Conservation (phyloP, 2,888 invertebrate genomes). For the Thelaira solivaga region DNA sequence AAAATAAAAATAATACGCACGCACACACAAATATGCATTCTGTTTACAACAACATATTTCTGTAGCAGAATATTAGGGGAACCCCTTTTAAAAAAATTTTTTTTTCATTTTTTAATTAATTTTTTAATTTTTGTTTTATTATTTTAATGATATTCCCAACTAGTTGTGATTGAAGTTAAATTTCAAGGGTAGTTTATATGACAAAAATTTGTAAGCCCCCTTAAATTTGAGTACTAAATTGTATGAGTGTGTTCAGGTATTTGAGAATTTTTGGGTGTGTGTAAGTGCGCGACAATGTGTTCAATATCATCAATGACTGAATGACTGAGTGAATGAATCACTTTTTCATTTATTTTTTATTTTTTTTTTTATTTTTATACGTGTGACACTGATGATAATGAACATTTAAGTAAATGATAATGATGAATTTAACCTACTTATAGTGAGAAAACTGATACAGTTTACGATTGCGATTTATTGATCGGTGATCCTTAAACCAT, state of each 20-base stretch:
- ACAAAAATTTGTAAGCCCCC: constrained; percentile 3
- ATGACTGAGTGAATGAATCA: constrained; percentile 45
- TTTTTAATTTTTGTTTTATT: background rate
- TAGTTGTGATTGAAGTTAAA: background rate
- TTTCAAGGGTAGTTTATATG: constrained; percentile 22
- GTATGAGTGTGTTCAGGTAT: background rate
- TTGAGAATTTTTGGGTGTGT: background rate
- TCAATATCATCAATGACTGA: constrained; percentile 50
- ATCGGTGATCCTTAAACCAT: constrained; percentile 87
- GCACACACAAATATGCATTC: background rate
- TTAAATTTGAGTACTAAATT: background rate
- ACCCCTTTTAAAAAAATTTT: background rate
- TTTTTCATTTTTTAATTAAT: background rate
- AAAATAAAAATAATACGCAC: background rate
- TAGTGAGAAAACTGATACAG: constrained; percentile 76
- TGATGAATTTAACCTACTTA: constrained; percentile 71
- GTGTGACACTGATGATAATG: constrained; percentile 27
- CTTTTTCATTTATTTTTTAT: constrained; percentile 1
- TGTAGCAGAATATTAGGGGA: constrained; percentile 20
- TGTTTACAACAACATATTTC: background rate
- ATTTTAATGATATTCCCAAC: background rate
- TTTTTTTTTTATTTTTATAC: no score
- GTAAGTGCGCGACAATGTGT: background rate
- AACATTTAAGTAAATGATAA: constrained; percentile 8
- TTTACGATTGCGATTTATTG: constrained; percentile 77